Evolutionary conservation across 2,797 vertebrate genomes (phyloP), one percentile per base, ranked within the genome.

Genomic region (Chelidonichthys spinosus): DNA sequence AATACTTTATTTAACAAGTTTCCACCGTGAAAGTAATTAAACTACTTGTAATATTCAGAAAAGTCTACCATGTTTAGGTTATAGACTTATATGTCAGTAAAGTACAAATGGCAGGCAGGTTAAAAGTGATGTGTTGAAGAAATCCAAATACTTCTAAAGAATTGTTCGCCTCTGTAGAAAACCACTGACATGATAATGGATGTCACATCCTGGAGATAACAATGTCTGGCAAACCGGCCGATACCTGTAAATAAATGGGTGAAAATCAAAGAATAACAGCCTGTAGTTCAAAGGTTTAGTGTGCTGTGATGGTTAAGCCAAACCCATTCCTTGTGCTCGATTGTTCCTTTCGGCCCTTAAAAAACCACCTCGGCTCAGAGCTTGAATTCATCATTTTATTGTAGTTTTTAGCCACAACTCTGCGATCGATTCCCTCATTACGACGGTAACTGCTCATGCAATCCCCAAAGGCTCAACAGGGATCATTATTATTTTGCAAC

Each of bases 361-460:
- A 25, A 6, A 62, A 25, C 37, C 25, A 79, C 72, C 40, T 73
- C 65, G 36, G 61, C 40, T 50, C n/a, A 1, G 11, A 36, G 33
- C 61, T 56, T 58, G 49, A 60, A 44, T 74, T 84, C 46, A 78
- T 70, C 49, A 69, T 56, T 63, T 76, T 61, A 71, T 74, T 17
- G 2, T 69, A 42, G 43, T 46, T 74, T 25, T 65, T 35, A 62
- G 40, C 62, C 42, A 9, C 40, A 67, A 58, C 49, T 3, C 60
- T 56, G 5, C 61, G 55, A 8, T 54, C 47, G 72, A 81, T 76
- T 66, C 52, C 49, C 44, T 76, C 49, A 67, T 84, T 72, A 67
- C 59, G 71, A 85, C 73, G 78, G 67, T 72, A 83, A 82, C 82
- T n/a, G 71, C 62, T 76, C 47, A 17, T 63, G 42, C 39, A 69